phyloP scores from a whole-genome alignment of 2,888 invertebrate genomes.

The Tetragnatha montana region DNA sequence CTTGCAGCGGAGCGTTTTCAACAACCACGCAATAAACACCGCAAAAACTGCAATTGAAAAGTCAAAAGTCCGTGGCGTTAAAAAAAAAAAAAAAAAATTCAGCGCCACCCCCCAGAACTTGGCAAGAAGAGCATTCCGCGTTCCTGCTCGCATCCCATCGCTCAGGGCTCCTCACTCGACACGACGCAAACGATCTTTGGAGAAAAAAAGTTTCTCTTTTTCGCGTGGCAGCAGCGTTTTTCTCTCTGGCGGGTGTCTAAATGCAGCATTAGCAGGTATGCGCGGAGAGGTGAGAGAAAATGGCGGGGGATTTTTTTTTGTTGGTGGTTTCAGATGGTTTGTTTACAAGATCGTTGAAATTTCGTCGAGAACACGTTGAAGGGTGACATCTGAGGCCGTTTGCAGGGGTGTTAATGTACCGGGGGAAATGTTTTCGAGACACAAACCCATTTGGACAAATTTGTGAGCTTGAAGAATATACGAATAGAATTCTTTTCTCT shows the following conservation, averaged over 20 bases:
- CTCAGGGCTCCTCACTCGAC: slow-evolving; percentile 34
- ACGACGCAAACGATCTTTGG: slow-evolving; percentile 16
- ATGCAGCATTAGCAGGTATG: slow-evolving; percentile 38
- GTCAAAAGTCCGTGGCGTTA: neutral
- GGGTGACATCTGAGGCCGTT: neutral
- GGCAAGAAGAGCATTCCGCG: slow-evolving; percentile 27
- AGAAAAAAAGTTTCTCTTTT: neutral
- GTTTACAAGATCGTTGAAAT: neutral
- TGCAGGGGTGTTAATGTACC: neutral
- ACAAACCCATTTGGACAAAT: no score
- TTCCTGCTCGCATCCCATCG: slow-evolving; percentile 46
- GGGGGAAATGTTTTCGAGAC: no score
- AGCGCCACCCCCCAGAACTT: neutral
- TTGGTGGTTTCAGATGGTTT: neutral
- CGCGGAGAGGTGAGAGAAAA: neutral
- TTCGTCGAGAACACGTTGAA: neutral
- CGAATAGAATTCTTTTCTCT: no score
- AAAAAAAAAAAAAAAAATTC: slow-evolving; percentile 3
- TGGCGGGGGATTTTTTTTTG: neutral
- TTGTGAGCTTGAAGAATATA: no score
- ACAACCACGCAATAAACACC: neutral
- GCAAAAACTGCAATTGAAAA: neutral
- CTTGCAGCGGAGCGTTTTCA: neutral
- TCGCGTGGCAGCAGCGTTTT: neutral
- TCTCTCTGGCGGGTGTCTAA: neutral